These are phyloP conservation scores for Xenotilapia longispinis DNA, from an alignment of 2,113 vertebrate species.

Conservation along the genomic window DNA sequence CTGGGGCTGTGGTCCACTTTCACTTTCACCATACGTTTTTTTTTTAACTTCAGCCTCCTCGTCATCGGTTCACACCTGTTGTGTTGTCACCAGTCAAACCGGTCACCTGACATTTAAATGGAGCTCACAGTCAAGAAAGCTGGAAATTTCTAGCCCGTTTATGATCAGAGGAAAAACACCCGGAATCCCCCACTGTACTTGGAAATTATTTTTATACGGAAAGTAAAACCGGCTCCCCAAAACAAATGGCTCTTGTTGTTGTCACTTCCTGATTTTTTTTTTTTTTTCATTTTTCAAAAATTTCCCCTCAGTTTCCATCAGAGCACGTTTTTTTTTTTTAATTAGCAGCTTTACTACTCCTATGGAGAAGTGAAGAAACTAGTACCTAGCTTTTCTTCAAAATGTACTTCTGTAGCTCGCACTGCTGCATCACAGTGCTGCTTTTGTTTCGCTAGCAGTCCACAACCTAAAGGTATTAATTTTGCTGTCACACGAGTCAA, in stretches of 20 bases:
- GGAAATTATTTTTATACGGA: background rate
- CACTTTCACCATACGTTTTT: constrained; percentile 18
- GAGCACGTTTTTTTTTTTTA: background rate
- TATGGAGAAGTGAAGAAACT: background rate
- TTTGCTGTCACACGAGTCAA: background rate
- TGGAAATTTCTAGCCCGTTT: background rate
- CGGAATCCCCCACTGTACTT: background rate
- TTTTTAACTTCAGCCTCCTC: background rate
- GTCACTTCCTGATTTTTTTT: background rate
- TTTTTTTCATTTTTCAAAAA: rapidly evolving
- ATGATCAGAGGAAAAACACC: background rate
- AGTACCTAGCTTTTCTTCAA: background rate
- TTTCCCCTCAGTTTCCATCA: background rate
- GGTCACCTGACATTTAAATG: background rate
- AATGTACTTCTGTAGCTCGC: background rate
- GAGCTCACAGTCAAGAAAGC: background rate
- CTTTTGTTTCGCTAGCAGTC: background rate
- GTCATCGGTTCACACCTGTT: constrained; percentile 43
- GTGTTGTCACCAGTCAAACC: constrained; percentile 4
- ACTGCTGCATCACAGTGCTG: background rate
- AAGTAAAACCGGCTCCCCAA: background rate
- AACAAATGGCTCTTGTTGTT: background rate
- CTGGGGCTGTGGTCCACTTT: constrained; percentile 11
- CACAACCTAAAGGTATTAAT: background rate
- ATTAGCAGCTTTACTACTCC: background rate